Conservation (phyloP, 2,797 vertebrate species). For the Myiothlypis chrysogaster region DNA sequence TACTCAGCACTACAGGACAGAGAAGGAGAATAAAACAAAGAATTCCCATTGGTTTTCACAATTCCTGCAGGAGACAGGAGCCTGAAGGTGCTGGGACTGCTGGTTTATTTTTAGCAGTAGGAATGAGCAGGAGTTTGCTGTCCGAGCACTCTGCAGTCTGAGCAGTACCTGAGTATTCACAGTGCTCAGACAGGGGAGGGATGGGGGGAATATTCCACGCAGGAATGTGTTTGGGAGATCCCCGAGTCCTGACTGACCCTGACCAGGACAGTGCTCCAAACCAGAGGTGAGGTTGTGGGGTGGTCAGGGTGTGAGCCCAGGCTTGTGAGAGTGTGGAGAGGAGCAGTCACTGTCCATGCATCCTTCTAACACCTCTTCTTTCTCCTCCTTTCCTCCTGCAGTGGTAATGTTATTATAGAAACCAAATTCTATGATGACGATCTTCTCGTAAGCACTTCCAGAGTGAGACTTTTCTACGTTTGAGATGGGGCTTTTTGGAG, state of each 20-base stretch:
- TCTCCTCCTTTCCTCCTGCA: conserved; percentile 62
- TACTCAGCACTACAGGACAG: background rate
- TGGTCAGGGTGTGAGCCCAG: background rate
- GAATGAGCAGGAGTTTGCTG: background rate
- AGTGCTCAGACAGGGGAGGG: background rate
- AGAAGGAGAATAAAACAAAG: background rate
- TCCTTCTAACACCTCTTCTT: background rate
- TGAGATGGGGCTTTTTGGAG: conserved; percentile 80
- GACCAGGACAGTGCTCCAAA: background rate
- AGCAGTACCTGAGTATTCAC: too few relatives aligned
- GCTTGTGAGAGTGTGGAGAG: background rate
- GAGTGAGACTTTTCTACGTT: conserved; percentile 97
- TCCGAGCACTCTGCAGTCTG: background rate
- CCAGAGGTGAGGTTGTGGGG: accelerated
- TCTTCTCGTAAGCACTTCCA: conserved; percentile 98
- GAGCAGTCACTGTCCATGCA: accelerated
- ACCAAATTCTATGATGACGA: conserved; percentile 98
- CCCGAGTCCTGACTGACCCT: background rate
- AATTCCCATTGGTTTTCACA: background rate
- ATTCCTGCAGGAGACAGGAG: background rate
- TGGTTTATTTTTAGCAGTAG: background rate
- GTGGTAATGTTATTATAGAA: conserved; percentile 98
- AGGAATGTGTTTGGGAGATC: background rate
- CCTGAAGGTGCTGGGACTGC: background rate
- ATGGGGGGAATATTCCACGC: background rate